These are phyloP conservation scores for Boleophthalmus pectinirostris DNA, from an alignment of 2,113 vertebrate species.

Conservation along the genomic window DNA sequence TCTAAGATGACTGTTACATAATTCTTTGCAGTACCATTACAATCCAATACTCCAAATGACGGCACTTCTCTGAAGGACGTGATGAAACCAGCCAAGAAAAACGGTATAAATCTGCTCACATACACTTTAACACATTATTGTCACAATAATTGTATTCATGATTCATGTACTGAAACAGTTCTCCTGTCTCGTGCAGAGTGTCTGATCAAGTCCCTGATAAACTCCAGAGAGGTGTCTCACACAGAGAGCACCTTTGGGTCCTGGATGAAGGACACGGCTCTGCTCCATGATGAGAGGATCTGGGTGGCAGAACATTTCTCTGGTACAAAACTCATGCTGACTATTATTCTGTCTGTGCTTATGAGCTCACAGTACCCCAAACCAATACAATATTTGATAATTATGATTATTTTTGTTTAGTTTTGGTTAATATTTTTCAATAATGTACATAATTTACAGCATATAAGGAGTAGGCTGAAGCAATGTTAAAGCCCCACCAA, in stretches of 20 bases:
- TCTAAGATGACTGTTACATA: neutral
- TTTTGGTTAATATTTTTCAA: too few relatives aligned
- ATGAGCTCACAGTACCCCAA: neutral
- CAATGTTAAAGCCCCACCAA: too few relatives aligned
- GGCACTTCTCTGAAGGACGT: slow-evolving; percentile 78
- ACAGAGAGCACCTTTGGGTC: slow-evolving; percentile 87
- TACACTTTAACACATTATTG: neutral
- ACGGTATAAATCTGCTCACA: slow-evolving; percentile 71
- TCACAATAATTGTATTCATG: neutral
- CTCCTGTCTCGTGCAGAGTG: slow-evolving; percentile 71
- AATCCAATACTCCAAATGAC: slow-evolving; percentile 82
- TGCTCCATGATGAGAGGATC: slow-evolving; percentile 81
- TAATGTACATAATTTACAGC: too few relatives aligned
- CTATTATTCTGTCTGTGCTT: neutral
- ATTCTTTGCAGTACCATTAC: slow-evolving; percentile 70
- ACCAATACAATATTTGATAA: neutral
- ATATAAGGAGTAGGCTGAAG: too few relatives aligned
- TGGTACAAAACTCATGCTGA: slow-evolving; percentile 69
- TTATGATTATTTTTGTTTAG: too few relatives aligned
- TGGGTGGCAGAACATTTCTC: slow-evolving; percentile 95
- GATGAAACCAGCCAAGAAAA: slow-evolving; percentile 66
- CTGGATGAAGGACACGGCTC: slow-evolving; percentile 88
- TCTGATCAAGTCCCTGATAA: slow-evolving; percentile 83
- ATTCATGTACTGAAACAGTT: neutral
- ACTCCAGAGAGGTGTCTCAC: slow-evolving; percentile 80